phyloP scores from a whole-genome alignment of 2,888 invertebrate species.

The Drosophila quinaria region DNA sequence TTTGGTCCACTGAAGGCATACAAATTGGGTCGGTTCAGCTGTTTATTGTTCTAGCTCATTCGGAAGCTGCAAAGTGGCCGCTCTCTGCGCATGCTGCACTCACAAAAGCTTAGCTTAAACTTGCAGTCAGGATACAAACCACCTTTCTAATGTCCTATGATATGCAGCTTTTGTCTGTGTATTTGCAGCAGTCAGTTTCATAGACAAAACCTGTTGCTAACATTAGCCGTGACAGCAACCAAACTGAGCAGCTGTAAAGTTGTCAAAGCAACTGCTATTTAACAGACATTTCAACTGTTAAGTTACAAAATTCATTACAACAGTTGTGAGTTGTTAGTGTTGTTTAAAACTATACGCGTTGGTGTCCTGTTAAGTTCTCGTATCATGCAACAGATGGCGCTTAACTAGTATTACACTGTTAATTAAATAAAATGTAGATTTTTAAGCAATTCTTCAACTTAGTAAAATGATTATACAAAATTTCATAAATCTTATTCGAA shows the following conservation, averaged over 20 bases:
- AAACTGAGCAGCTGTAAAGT: background rate
- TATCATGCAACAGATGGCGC: slow-evolving; percentile 27
- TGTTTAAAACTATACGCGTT: background rate
- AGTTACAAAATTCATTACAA: background rate
- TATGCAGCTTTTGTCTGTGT: slow-evolving; percentile 1
- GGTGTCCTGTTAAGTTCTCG: background rate
- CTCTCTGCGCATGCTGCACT: slow-evolving; percentile 53
- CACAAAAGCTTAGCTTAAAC: slow-evolving; percentile 8
- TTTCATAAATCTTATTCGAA: background rate
- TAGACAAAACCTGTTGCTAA: background rate
- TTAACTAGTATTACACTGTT: background rate
- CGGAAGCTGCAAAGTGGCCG: slow-evolving; percentile 51
- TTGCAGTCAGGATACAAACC: slow-evolving; percentile 22
- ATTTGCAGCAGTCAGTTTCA: background rate
- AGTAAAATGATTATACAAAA: background rate
- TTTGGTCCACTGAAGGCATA: slow-evolving; percentile 53
- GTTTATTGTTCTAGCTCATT: slow-evolving; percentile 5
- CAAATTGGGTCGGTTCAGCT: slow-evolving; percentile 51
- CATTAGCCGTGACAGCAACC: slow-evolving; percentile 10
- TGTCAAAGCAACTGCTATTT: background rate
- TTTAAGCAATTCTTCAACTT: background rate
- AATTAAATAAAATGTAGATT: background rate
- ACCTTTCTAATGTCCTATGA: background rate
- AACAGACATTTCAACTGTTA: background rate
- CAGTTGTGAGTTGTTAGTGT: background rate